A percentile compares a stretch with the other conserved stretches of the same genome.
phyloP scores from a whole-genome alignment of 1,140 invertebrate genomes.

The Ephestia elutella region DNA sequence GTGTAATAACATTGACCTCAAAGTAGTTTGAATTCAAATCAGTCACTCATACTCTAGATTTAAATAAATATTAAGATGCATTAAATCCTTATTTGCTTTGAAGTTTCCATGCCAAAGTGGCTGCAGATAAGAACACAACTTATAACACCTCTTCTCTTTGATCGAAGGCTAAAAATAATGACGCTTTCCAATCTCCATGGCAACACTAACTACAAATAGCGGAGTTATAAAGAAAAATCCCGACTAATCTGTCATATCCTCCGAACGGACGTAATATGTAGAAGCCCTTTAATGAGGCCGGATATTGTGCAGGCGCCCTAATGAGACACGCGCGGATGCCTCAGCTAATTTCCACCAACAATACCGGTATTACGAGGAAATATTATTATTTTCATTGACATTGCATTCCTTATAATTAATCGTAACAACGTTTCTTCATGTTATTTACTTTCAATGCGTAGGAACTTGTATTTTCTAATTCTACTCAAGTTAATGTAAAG shows the following conservation, averaged over 20 bases:
- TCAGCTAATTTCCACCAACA: slow-evolving; percentile 30
- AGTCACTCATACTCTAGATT: no score
- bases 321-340: slow-evolving; percentile 49
- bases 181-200: neutral
- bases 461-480: no score
- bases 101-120: no score
- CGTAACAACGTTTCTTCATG: neutral
- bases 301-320: slow-evolving; percentile 49
- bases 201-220: neutral
- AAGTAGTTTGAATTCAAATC: no score
- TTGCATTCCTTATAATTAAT: slow-evolving; percentile 4
- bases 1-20: no score
- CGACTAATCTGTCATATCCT: slow-evolving; percentile 47
- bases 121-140: no score
- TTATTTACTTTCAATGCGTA: neutral
- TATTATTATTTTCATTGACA: neutral
- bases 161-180: neutral
- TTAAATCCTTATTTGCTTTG: no score
- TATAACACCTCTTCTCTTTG: neutral
- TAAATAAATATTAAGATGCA: no score
- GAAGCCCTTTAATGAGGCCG: slow-evolving; percentile 58
- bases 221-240: slow-evolving; percentile 39
- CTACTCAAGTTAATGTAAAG: no score
- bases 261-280: slow-evolving; percentile 37
- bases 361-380: neutral